Base-by-base conservation (phyloP, 2,797 vertebrate genomes). In the Mareca strepera region DNA sequence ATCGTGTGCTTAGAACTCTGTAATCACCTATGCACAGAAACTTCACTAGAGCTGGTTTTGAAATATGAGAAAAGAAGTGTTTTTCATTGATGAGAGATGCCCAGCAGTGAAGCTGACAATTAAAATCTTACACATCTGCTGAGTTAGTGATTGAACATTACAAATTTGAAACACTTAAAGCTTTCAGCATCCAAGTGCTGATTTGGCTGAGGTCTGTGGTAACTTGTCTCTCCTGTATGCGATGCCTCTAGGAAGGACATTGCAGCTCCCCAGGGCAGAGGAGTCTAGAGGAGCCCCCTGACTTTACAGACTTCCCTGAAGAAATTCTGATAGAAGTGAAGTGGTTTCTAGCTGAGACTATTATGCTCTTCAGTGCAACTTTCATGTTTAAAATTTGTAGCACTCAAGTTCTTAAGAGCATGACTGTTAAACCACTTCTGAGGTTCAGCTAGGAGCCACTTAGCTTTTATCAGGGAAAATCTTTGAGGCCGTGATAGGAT, bases 291-390 rank as follows among this genome's bases (percentile, higher is more conserved):
- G 52, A 91, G 23, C 22, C 60, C 48, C 60, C 52, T 78, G 25
- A 77, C 80, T 44, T 0, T 0, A 35, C 0, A 3, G 44, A 52
- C 37, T 43, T 88, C 26, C 7, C 73, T 2, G 13, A 82, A 79
- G 75, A 88, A 79, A 86, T 70, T 86, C 37, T 68, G 22, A 50
- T 75, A 67, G 55, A 79, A 77, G 28, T 53, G 46, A 89, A 95
- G 84, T 86, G 60, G 41, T 60, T 92, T 95, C 82, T 95, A 88
- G 48, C 76, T 90, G 90, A 94, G 74, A 22, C 73, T 94, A 12
- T 91, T 94, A 74, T 5, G 17, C 59, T 95, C 22, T 92, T 92
- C 72, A 77, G 22, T 69, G 82, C 83, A 48, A 5, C 67, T 88
- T 93, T 48, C 28, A 43, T 3, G 7, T 84, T 87, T 93, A 88